These are phyloP conservation scores for Druceiella hillmani DNA, from an alignment of 2,888 invertebrate species.

Conservation along the genomic window DNA sequence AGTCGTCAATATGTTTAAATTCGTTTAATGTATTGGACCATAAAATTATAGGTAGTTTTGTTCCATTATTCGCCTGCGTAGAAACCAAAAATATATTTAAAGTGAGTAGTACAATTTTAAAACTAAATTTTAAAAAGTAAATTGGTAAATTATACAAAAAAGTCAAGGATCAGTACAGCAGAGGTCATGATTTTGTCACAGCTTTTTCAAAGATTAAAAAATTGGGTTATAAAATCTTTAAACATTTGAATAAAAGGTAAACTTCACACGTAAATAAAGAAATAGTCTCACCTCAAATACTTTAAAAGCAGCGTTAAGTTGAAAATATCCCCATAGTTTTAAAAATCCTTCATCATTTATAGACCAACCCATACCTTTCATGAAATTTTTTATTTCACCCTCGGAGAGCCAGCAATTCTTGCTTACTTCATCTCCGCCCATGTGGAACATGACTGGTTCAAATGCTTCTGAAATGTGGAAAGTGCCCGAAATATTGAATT, in stretches of 20 bases:
- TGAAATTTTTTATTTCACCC: conserved; percentile 60
- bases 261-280: too few relatives aligned
- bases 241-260: too few relatives aligned
- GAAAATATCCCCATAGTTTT: conserved; percentile 71
- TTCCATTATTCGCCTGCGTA: conserved; percentile 33
- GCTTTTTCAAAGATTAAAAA: too few relatives aligned
- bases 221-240: too few relatives aligned
- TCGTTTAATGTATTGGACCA: conserved; percentile 82
- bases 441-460: conserved; percentile 74
- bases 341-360: conserved; percentile 54
- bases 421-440: conserved; percentile 81
- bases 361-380: conserved; percentile 59
- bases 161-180: too few relatives aligned
- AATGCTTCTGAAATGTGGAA: conserved; percentile 55
- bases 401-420: conserved; percentile 73
- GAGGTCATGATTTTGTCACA: too few relatives aligned
- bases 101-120: too few relatives aligned
- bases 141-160: too few relatives aligned
- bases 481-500: too few relatives aligned
- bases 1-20: conserved; percentile 55
- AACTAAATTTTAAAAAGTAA: too few relatives aligned
- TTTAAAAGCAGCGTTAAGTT: conserved; percentile 61
- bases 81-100: too few relatives aligned
- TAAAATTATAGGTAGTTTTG: conserved; percentile 59
- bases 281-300: too few relatives aligned